Base-by-base conservation (phyloP, 2,113 vertebrate genomes). In the Cyprinus carpio region DNA sequence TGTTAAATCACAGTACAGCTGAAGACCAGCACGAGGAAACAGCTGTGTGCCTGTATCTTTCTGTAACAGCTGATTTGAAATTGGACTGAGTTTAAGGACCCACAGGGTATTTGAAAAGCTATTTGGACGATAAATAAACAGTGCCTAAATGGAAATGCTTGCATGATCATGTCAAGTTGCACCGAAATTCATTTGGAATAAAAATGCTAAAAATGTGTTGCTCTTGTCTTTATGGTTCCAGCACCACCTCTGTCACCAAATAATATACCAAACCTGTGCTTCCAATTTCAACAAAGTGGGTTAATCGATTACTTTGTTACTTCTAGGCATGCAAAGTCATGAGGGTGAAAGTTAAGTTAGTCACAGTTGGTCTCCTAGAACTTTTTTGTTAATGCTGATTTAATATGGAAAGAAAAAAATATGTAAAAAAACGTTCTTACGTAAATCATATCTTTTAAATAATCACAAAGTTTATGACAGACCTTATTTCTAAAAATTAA, bases 151-250 rank as follows among this genome's bases (percentile, higher is more conserved):
- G 37, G 23, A 37, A 58, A 60, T 31, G 75, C 31, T 76, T 56
- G 27, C 46, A 12, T 54, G 27, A 31, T 54, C 75, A 58, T 58
- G 29, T 37, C 29, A 37, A n/a, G 29, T 58, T 37, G 75, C 75
- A 78, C 54, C 37, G 10, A 60, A 78, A 34, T 78, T 13, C 1
- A 43, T 84, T n/a, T 69, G 43, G n/a, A 78, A 78, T 67, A 69
- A 79, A 84, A 79, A 67, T 79, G 12, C 34, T 15, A 40, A 54
- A 29, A 79, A 37, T 84, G 75, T 69, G 29, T 84, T 43, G 10
- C 9, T 64, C 31, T 76, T 64, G 54, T 43, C 65, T 84, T 69
- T 69, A 16, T 69, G 16, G 3, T 69, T 69, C 29, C 15, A 69
- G 18, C 69, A 40, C 31, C 37, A 72, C 13, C 13, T 71, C 6